phyloP scores from a whole-genome alignment of 2,113 vertebrate genomes.

The Gopherus flavomarginatus region DNA sequence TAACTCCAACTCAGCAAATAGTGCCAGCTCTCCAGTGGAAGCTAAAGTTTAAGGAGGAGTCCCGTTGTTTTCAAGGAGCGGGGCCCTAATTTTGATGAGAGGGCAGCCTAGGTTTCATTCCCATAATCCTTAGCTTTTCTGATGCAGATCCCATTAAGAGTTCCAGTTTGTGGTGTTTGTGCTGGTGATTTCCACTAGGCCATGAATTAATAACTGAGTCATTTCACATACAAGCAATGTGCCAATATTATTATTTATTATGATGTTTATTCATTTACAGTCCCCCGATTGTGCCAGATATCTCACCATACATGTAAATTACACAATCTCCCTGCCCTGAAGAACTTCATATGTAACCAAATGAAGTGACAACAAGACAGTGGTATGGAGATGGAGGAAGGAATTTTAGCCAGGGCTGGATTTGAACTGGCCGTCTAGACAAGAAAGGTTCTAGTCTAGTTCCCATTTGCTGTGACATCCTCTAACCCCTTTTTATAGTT shows the following conservation, averaged over 20 bases:
- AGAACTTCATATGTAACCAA: neutral
- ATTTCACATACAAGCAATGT: neutral
- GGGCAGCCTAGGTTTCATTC: neutral
- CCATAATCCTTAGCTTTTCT: neutral
- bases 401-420: neutral
- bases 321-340: neutral
- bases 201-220: neutral
- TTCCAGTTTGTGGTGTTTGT: neutral
- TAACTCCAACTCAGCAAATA: neutral
- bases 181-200: neutral
- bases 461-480: neutral
- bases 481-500: neutral
- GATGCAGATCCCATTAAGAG: neutral
- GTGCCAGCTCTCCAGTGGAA: neutral
- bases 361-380: neutral
- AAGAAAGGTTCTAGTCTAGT: neutral
- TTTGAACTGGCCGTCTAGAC: neutral
- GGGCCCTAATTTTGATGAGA: neutral
- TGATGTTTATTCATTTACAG: neutral
- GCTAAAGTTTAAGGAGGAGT: neutral
- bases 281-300: neutral
- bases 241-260: neutral
- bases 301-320: neutral
- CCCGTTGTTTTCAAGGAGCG: accelerated
- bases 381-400: neutral